Conservation (phyloP, 2,888 invertebrate genomes). For the Clepsis dumicolana region DNA sequence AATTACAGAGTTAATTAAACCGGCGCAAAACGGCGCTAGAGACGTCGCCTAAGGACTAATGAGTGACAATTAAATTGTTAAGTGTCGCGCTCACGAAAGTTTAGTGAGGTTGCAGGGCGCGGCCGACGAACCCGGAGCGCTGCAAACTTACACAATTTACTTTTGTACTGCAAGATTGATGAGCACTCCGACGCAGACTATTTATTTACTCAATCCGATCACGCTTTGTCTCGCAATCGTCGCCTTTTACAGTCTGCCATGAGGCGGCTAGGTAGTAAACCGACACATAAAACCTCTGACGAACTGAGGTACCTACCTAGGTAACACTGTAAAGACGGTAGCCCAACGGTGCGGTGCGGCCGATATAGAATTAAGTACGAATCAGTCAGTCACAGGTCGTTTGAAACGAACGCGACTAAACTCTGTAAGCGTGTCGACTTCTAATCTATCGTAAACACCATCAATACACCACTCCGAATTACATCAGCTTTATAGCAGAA, state of each 20-base stretch:
- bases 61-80: constrained; percentile 83
- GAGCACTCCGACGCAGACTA: constrained; percentile 77
- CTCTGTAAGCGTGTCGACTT: not conserved
- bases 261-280: constrained; percentile 69
- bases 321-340: constrained; percentile 11
- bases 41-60: constrained; percentile 77
- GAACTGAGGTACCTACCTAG: constrained; percentile 52
- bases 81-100: constrained; percentile 77
- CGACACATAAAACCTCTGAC: constrained; percentile 69
- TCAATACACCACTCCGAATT: not conserved
- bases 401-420: not conserved
- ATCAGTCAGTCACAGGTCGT: not conserved
- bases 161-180: constrained; percentile 79
- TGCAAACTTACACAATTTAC: constrained; percentile 78
- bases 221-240: constrained; percentile 80
- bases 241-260: constrained; percentile 74
- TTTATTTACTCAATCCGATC: constrained; percentile 83
- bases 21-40: constrained; percentile 61
- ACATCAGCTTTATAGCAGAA: constrained; percentile 47
- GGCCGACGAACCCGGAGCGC: constrained; percentile 73
- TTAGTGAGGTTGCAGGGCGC: constrained; percentile 78
- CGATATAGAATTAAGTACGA: not conserved
- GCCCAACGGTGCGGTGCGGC: not conserved
- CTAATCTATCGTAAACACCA: not conserved
- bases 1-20: constrained; percentile 72